These are phyloP conservation scores for Pyrocoelia pectoralis DNA, from an alignment of 2,888 invertebrate species.

Conservation along the genomic window DNA sequence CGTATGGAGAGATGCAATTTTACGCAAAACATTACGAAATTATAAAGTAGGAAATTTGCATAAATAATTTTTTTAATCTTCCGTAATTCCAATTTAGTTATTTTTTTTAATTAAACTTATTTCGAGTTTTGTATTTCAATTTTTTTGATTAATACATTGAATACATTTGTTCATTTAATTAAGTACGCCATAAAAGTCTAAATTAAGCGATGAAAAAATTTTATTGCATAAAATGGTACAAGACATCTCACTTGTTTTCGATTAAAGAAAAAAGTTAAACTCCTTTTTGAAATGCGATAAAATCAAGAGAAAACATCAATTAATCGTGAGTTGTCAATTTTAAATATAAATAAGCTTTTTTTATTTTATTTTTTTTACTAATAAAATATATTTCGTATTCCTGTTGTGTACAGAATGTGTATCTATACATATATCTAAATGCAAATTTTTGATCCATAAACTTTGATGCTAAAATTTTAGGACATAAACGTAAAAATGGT, in stretches of 20 bases:
- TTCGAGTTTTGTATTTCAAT: slow-evolving; percentile 5
- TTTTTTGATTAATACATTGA: slow-evolving; percentile 5
- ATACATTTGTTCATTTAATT: slow-evolving; percentile 8
- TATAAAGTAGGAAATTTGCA: no score
- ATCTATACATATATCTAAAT: no score
- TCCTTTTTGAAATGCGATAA: background rate
- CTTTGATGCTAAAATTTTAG: background rate
- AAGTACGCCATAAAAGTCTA: slow-evolving; percentile 7
- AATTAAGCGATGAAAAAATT: background rate
- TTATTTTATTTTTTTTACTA: background rate
- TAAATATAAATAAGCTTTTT: background rate
- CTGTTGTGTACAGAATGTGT: background rate
- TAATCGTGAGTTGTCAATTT: background rate
- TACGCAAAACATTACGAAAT: no score
- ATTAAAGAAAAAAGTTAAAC: background rate
- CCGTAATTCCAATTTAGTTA: background rate
- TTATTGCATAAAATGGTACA: background rate
- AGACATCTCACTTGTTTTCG: background rate
- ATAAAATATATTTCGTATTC: background rate
- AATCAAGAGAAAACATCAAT: background rate
- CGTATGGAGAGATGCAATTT: no score
- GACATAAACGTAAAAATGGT: background rate
- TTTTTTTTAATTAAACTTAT: slow-evolving; percentile 8
- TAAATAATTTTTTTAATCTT: background rate
- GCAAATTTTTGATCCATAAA: background rate